phyloP scores from a whole-genome alignment of 2,113 vertebrate genomes.

The Clarias batrachus region DNA sequence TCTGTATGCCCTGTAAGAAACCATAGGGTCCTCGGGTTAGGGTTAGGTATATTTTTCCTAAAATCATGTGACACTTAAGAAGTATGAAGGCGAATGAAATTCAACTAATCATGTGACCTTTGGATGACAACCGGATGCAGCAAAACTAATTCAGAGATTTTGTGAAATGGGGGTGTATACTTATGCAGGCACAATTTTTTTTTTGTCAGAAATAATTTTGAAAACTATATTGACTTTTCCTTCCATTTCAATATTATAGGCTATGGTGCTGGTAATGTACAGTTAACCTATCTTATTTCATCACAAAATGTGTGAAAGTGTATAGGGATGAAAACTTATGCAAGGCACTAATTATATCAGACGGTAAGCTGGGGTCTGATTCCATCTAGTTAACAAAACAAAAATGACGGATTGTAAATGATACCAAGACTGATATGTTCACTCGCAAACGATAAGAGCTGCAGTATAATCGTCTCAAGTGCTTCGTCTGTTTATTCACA shows the following conservation, averaged over 20 bases:
- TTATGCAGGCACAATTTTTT: neutral
- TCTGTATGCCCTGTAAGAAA: neutral
- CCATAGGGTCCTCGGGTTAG: neutral
- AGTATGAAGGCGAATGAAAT: neutral
- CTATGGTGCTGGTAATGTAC: neutral
- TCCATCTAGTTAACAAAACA: neutral
- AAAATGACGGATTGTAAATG: neutral
- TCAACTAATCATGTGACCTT: neutral
- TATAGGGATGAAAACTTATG: neutral
- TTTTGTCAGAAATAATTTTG: neutral
- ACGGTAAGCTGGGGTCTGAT: neutral
- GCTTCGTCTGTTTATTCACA: constrained; percentile 29
- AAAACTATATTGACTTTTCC: neutral
- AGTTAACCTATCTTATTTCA: too few species aligned
- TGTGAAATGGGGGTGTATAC: neutral
- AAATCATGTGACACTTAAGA: too few species aligned
- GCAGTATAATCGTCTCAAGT: constrained; percentile 2
- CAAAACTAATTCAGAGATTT: neutral
- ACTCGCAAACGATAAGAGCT: neutral
- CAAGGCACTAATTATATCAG: neutral
- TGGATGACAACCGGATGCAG: neutral
- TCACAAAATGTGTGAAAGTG: neutral
- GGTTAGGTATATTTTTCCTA: neutral
- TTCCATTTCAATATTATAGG: neutral
- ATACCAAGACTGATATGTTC: constrained; percentile 14